Percentiles rank a stretch among this genome's conserved stretches.
phyloP scores from a whole-genome alignment of 2,888 invertebrate genomes.

The Lymantria monacha region DNA sequence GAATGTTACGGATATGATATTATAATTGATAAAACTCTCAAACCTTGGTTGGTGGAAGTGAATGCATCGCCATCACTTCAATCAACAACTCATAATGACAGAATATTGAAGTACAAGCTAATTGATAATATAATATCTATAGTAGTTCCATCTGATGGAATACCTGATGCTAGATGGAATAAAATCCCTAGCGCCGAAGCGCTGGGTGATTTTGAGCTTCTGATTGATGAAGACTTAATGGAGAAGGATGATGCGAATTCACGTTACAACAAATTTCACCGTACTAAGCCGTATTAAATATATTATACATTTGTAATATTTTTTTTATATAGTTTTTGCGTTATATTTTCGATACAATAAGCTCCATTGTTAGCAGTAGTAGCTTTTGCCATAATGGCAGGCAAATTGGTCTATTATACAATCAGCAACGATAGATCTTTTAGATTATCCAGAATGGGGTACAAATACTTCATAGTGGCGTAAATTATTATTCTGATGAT shows the following conservation, averaged over 20 bases:
- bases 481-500: no score
- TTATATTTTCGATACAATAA: no score
- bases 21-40: slow-evolving; percentile 95
- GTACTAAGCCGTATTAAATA: slow-evolving; percentile 9
- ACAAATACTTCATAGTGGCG: no score
- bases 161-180: slow-evolving; percentile 95
- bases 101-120: slow-evolving; percentile 96
- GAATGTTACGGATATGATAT: slow-evolving; percentile 98
- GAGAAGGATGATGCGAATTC: slow-evolving; percentile 83
- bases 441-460: no score
- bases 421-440: no score
- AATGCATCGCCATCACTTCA: slow-evolving; percentile 98
- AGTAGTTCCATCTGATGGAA: slow-evolving; percentile 93
- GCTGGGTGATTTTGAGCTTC: slow-evolving; percentile 91
- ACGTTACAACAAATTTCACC: slow-evolving; percentile 48
- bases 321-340: no score
- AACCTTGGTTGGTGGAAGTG: slow-evolving; percentile 97
- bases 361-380: no score
- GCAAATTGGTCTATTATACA: no score
- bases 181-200: slow-evolving; percentile 89
- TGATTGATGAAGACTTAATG: slow-evolving; percentile 92
- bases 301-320: no score
- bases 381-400: no score
- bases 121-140: slow-evolving; percentile 96
- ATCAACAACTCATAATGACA: slow-evolving; percentile 96